Base-by-base conservation (phyloP, 2,888 invertebrate genomes). In the Enoplolaimus lenunculus region DNA sequence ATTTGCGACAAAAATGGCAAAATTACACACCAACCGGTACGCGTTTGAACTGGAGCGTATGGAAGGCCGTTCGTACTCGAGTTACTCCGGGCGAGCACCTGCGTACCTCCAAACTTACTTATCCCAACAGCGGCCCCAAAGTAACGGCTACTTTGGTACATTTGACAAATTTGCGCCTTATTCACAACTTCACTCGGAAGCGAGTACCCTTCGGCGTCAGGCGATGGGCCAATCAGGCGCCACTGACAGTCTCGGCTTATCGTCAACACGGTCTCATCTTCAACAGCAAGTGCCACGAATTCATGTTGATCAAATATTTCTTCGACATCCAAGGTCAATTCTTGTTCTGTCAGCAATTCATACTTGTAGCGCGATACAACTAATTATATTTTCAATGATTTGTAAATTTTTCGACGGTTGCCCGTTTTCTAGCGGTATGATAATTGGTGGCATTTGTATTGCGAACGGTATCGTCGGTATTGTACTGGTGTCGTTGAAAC, bases 401-500 rank as follows among this genome's bases (percentile, higher is more conserved):
- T 72, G 72, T 26, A n/a, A 16, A n/a, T 33, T 72, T 29, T 72
- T 68, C 57, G 72, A 67, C 29, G 70, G 70, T 29, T 69, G 69
- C 31, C 69, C 29, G 3, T 69, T 34, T 31, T 3, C 3, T 7
- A 34, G 34, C 3, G 67, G 69, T 1, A 57, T 76, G 0, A 64
- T 76, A 21, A 68, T 75, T 29, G 73, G 74, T 57, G 30, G 73
- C 30, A 62, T 77, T 28, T 75, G 79, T 69, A 70, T 80, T 62
- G 31, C 75, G 35, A 78, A 79, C 71, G 73, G 76, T 34, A 7
- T 74, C 30, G 71, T 78, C 3, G 71, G 79, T 16, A 65, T 77
- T 33, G 72, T 73, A 45, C 78, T 80, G 72, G 72, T 77, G 34
- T 73, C 75, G 72, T 75, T 74, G 59, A 67, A 71, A 29, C 76